These are phyloP conservation scores for Hephaestus fuliginosus DNA, from an alignment of 2,797 vertebrate genomes.

Conservation along the genomic window DNA sequence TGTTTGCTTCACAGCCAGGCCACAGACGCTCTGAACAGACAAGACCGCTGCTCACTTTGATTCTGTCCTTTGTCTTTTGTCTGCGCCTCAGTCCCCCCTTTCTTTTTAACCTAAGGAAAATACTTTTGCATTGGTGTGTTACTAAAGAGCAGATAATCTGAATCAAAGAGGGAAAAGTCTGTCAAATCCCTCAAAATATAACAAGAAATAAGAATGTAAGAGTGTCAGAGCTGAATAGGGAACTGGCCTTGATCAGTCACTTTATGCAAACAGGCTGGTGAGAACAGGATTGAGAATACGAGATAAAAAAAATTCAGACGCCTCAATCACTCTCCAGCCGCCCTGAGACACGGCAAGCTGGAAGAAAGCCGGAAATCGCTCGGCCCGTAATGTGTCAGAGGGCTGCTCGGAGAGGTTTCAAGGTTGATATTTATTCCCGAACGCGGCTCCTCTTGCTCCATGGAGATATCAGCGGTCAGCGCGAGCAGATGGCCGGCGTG, in stretches of 20 bases:
- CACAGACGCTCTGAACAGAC: constrained; percentile 3
- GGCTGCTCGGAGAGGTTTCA: constrained; percentile 29
- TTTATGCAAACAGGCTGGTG: constrained; percentile 10
- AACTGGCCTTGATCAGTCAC: background rate
- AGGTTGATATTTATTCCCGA: constrained; percentile 42
- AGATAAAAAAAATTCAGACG: constrained; percentile 48
- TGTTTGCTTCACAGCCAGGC: background rate
- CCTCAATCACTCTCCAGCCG: constrained; percentile 19
- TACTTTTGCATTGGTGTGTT: background rate
- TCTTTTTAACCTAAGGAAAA: background rate
- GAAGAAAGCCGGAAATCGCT: constrained; percentile 15
- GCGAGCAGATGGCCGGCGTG: constrained; percentile 65
- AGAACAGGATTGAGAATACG: constrained; percentile 7
- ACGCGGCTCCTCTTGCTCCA: constrained; percentile 10
- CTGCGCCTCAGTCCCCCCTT: background rate
- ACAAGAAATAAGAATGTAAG: background rate
- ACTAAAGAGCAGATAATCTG: background rate
- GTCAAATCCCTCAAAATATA: background rate
- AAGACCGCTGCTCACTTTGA: background rate
- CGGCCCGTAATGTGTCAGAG: constrained; percentile 21
- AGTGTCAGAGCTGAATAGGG: background rate
- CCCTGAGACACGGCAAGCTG: constrained; percentile 10
- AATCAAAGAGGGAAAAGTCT: background rate
- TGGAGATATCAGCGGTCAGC: constrained; percentile 57
- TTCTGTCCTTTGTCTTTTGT: background rate